phyloP scores from a whole-genome alignment of 2,113 vertebrate species.

The Promerops cafer region DNA sequence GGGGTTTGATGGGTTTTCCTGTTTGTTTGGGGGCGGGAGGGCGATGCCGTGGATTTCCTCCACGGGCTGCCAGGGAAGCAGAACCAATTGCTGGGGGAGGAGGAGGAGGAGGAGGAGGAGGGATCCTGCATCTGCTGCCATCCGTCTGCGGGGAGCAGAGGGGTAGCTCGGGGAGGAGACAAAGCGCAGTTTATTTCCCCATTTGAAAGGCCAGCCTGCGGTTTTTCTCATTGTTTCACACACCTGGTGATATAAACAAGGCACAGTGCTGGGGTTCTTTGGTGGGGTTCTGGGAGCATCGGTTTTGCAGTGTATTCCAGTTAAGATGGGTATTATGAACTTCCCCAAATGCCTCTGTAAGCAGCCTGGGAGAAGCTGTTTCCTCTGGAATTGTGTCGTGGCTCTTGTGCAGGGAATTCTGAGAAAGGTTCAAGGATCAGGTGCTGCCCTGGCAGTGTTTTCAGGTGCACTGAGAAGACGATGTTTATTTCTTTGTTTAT shows the following conservation, averaged over 20 bases:
- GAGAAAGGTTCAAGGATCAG: background rate
- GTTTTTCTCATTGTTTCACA: background rate
- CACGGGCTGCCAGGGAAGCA: constrained; percentile 27
- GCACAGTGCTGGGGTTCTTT: accelerated
- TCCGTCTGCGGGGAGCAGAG: constrained; percentile 51
- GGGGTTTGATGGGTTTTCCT: background rate
- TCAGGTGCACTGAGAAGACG: background rate
- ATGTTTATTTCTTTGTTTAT: background rate
- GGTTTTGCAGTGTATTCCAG: background rate
- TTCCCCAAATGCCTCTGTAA: background rate
- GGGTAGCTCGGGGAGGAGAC: background rate
- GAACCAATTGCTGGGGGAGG: constrained; percentile 39
- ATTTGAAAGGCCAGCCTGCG: background rate
- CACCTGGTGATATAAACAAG: background rate
- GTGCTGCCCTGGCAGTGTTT: background rate
- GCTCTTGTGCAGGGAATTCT: background rate
- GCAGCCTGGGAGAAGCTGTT: background rate
- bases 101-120: background rate
- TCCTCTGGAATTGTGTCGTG: accelerated
- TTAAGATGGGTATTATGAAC: accelerated
- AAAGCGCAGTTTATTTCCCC: constrained; percentile 8
- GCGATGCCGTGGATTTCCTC: background rate
- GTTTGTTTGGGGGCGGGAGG: background rate
- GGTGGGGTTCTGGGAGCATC: background rate
- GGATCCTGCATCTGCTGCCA: constrained; percentile 62